Percentiles rank a stretch among this genome's conserved stretches.
These are phyloP conservation scores for Phoebastria nigripes DNA, from an alignment of 2,797 vertebrate species.

Conservation along the genomic window DNA sequence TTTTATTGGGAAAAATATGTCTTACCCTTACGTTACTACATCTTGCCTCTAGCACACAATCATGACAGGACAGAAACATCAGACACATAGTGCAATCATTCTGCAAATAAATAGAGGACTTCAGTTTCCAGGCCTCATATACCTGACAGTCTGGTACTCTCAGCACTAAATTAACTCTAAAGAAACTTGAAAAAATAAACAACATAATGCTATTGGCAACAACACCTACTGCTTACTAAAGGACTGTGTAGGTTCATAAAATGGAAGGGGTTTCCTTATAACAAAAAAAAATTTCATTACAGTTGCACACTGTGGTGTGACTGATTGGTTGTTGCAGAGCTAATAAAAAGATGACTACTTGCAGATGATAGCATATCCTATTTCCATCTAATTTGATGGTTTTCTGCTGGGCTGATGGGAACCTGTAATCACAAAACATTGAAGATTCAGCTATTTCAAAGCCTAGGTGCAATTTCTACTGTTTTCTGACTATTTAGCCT, in stretches of 20 bases:
- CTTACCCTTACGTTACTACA: background rate
- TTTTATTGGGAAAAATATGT: constrained; percentile 2
- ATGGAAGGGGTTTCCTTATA: background rate
- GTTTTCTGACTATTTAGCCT: constrained; percentile 58
- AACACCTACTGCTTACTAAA: background rate
- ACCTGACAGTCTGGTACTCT: background rate
- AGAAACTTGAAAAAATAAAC: background rate
- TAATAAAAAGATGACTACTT: constrained; percentile 71
- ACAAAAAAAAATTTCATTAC: constrained; percentile 42
- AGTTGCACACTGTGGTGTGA: constrained; percentile 44
- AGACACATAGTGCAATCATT: background rate
- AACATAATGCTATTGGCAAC: background rate
- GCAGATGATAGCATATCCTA: constrained; percentile 57
- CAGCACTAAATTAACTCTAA: background rate
- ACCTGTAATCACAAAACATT: constrained; percentile 68
- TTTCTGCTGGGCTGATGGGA: constrained; percentile 68
- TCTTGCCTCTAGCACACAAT: background rate
- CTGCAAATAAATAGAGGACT: constrained; percentile 10
- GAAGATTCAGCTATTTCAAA: constrained; percentile 65
- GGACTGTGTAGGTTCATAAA: constrained; percentile 14
- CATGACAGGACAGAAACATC: background rate
- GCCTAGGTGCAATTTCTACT: constrained; percentile 62
- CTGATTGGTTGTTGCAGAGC: constrained; percentile 66
- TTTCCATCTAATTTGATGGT: constrained; percentile 71
- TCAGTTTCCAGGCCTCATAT: background rate